These are phyloP conservation scores for Triplophysa yarkandensis DNA, from an alignment of 2,797 vertebrate genomes.

Conservation along the genomic window DNA sequence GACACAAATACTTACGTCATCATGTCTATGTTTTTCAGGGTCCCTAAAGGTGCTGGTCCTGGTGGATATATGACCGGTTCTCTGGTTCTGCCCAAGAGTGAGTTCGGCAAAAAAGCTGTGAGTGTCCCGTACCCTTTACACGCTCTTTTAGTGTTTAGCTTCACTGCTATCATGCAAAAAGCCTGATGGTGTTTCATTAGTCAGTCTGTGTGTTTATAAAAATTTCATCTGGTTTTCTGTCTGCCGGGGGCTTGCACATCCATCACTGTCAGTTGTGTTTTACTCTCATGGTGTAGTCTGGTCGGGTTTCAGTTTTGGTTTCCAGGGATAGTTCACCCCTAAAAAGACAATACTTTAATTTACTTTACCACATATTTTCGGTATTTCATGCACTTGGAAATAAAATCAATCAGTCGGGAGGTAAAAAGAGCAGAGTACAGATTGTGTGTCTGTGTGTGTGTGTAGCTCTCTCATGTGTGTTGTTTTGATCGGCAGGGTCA, in stretches of 20 bases:
- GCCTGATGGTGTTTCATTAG: constrained; percentile 1
- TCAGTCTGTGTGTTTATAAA: background rate
- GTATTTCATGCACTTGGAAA: too few species aligned
- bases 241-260: background rate
- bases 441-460: constrained; percentile 70
- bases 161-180: background rate
- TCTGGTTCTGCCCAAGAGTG: constrained; percentile 90
- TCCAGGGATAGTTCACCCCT: too few species aligned
- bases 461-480: constrained; percentile 89
- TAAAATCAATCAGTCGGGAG: constrained; percentile 4
- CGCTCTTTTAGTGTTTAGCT: background rate
- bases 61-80: constrained; percentile 94
- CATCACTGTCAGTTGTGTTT: background rate
- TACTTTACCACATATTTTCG: too few species aligned
- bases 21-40: constrained; percentile 68
- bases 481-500: constrained; percentile 99
- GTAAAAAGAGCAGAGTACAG: constrained; percentile 52
- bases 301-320: background rate
- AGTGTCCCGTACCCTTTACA: constrained; percentile 70
- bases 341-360: background rate
- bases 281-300: background rate
- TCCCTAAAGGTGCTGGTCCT: constrained; percentile 94
- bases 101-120: constrained; percentile 98
- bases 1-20: background rate
- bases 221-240: background rate